phyloP scores from a whole-genome alignment of 2,797 vertebrate species.

The Eremophila alpestris region DNA sequence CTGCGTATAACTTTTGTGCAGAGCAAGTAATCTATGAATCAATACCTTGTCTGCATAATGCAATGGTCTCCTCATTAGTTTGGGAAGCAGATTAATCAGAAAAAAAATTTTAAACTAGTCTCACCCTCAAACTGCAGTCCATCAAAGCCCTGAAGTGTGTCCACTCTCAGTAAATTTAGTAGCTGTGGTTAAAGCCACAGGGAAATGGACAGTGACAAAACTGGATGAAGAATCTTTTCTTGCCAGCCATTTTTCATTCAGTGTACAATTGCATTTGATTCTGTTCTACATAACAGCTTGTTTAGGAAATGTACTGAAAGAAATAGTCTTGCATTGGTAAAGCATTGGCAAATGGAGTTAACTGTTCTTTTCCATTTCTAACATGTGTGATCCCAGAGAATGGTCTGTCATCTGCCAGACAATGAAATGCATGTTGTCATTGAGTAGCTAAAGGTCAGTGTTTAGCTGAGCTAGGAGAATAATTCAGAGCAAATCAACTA shows the following conservation, averaged over 20 bases:
- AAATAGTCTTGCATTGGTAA: background rate
- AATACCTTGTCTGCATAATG: background rate
- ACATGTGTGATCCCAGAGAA: background rate
- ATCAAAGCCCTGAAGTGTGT: background rate
- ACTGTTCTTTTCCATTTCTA: slow-evolving; percentile 1
- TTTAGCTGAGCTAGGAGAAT: slow-evolving; percentile 64
- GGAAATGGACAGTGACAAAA: background rate
- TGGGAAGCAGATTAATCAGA: background rate
- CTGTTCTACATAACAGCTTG: background rate
- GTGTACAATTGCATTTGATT: background rate
- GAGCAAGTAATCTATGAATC: background rate
- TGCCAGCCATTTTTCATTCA: background rate
- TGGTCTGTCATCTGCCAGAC: slow-evolving; percentile 7
- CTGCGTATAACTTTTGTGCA: background rate
- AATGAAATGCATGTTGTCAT: slow-evolving; percentile 34
- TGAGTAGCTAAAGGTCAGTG: slow-evolving; percentile 59
- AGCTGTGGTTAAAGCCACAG: background rate
- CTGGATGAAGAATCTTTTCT: background rate
- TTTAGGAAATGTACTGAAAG: background rate
- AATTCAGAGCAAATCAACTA: slow-evolving; percentile 63
- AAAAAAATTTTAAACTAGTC: background rate
- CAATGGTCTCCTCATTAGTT: background rate
- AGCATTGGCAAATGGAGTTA: background rate
- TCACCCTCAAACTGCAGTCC: background rate
- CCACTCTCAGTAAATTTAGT: background rate